These are phyloP conservation scores for Thymelicus lineola DNA, from an alignment of 2,888 invertebrate species.

Conservation along the genomic window DNA sequence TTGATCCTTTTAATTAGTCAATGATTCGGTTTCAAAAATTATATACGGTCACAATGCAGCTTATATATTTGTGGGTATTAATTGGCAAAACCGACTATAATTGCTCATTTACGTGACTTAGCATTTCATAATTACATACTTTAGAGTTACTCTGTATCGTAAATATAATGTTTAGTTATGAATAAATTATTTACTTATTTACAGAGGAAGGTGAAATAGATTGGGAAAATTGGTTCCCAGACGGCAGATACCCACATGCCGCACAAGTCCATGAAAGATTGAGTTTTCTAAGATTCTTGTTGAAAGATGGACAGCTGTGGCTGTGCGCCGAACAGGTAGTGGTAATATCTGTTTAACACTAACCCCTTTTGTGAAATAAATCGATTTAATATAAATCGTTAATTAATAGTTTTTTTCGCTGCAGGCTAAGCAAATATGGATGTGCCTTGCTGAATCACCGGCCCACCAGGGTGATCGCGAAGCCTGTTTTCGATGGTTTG, in stretches of 20 bases:
- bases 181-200: background rate
- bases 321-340: constrained; percentile 95
- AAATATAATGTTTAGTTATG: too few relatives aligned
- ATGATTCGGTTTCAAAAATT: too few relatives aligned
- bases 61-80: too few relatives aligned
- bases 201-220: constrained; percentile 91
- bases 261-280: constrained; percentile 97
- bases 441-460: constrained; percentile 96
- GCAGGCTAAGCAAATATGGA: constrained; percentile 97
- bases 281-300: constrained; percentile 95
- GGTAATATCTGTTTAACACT: constrained; percentile 26
- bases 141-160: too few relatives aligned
- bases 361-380: constrained; percentile 1
- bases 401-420: constrained; percentile 5
- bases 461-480: constrained; percentile 97
- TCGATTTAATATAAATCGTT: constrained; percentile 7
- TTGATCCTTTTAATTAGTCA: too few relatives aligned
- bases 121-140: too few relatives aligned
- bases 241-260: constrained; percentile 95
- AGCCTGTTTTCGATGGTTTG: constrained; percentile 99
- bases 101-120: too few relatives aligned
- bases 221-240: constrained; percentile 91
- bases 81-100: too few relatives aligned
- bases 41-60: too few relatives aligned
- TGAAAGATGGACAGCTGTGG: constrained; percentile 98